Percentiles rank a stretch among this genome's conserved stretches.
phyloP scores from a whole-genome alignment of 2,797 vertebrate species.

The Poecile montanus region DNA sequence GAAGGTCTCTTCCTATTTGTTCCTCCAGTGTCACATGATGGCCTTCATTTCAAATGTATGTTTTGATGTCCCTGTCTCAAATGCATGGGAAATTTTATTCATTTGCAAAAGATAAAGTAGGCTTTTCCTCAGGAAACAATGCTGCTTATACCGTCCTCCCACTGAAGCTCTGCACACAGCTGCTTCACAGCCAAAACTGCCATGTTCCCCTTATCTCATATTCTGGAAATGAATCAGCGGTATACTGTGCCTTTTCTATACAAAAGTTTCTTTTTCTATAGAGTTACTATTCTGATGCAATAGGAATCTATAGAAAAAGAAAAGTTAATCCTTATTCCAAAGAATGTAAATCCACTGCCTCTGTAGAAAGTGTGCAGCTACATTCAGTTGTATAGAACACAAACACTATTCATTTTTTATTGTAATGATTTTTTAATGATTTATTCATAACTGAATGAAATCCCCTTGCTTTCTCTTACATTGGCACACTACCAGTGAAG shows the following conservation, averaged over 20 bases:
- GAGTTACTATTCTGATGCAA: not conserved
- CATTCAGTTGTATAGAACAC: not conserved
- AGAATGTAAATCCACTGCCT: not conserved
- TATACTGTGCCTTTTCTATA: not conserved
- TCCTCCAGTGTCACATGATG: not conserved
- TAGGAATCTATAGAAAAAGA: not conserved
- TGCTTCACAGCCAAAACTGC: not conserved
- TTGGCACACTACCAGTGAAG: not conserved
- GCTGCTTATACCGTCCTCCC: not conserved
- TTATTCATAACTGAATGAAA: not conserved
- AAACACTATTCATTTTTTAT: not conserved
- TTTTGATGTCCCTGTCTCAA: not conserved
- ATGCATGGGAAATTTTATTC: not conserved
- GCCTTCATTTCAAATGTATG: not conserved
- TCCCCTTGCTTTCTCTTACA: not conserved
- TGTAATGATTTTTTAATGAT: not conserved
- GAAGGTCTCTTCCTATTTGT: not conserved
- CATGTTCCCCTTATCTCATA: not conserved
- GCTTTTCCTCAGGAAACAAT: not conserved
- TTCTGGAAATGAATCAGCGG: not conserved
- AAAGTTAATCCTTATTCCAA: not conserved
- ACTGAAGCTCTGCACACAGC: not conserved
- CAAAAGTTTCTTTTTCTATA: not conserved
- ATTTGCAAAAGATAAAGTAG: not conserved
- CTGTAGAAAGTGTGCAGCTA: not conserved